Base-by-base conservation (phyloP, 2,888 invertebrate species). In the Gasteruption jaculator region DNA sequence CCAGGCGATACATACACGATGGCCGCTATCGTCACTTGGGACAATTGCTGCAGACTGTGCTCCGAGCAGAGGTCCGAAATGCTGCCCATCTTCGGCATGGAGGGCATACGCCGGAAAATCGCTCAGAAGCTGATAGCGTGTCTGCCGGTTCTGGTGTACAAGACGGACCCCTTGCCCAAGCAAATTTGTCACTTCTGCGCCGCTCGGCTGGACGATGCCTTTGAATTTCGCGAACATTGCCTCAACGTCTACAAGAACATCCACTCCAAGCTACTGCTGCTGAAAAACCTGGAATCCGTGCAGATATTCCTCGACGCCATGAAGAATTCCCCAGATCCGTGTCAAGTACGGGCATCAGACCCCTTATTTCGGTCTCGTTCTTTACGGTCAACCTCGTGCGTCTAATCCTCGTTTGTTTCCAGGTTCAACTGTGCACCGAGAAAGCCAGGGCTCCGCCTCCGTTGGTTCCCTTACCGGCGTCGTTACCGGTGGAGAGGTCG, bases 171-270 rank as follows among this genome's bases (percentile, higher is more conserved):
- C 16, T 46, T 66, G 54, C 66, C 66, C 14, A 66, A 66, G 46
- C 58, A 65, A 48, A 64, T 66, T 36, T 66, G 66, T 35, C 66
- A 65, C 46, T 63, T 62, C 38, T 66, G 66, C 33, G 65, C 66
- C 5, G 63, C 65, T 0, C 54, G 65, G 26, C 35, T 65, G 1
- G 65, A 65, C 25, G 65, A 65, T 22, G 60, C 51, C 18, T 65
- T 57, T 18, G 63, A 64, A 25, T 65, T 65, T 32, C 50, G 65
- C 29, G 64, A 65, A 20, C 54, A 57, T 26, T 65, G 65, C 26
- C 39, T 65, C 6, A 56, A 48, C 18, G 58, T 65, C 16, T 65
- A 63, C 36, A 64, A 58, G 30, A 52, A 26, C 10, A 65, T 65
- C 65, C 56, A 63, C 26, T 10, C 52, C 1, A 57, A 61, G 29